These are phyloP conservation scores for Nothura maculosa DNA, from an alignment of 2,797 vertebrate species.

Conservation along the genomic window DNA sequence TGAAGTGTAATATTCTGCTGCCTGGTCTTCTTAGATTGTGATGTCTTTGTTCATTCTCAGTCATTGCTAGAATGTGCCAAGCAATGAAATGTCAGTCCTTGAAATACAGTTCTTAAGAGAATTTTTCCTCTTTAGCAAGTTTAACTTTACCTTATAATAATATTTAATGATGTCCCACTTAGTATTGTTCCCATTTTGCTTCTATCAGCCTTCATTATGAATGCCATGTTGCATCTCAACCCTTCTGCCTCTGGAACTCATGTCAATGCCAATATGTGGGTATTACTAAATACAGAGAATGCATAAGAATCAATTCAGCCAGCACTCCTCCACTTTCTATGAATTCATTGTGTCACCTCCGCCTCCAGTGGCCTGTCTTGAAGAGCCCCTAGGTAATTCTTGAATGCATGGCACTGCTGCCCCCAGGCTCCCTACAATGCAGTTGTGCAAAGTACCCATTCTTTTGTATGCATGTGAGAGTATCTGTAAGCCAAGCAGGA, in stretches of 20 bases:
- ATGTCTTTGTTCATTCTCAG: not conserved
- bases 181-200: conserved; percentile 4
- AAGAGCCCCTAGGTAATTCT: conserved; percentile 49
- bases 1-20: conserved; percentile 15
- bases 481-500: conserved; percentile 26
- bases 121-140: not conserved
- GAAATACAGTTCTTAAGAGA: not conserved
- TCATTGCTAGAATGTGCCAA: not conserved
- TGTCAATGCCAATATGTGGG: conserved; percentile 57
- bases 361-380: conserved; percentile 55
- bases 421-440: not conserved
- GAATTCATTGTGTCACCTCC: conserved; percentile 52
- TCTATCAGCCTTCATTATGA: conserved; percentile 44
- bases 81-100: conserved; percentile 16
- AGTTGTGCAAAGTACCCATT: not conserved
- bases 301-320: conserved; percentile 62
- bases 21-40: not conserved
- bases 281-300: conserved; percentile 65
- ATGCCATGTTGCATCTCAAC: conserved; percentile 44
- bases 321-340: conserved; percentile 45
- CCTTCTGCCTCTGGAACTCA: conserved; percentile 54
- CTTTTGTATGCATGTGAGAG: not conserved
- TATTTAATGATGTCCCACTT: conserved; percentile 39
- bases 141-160: conserved; percentile 47
- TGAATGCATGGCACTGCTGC: conserved; percentile 32